Conservation (phyloP, 2,113 vertebrate genomes). For the Hippocampus guttulatus region DNA sequence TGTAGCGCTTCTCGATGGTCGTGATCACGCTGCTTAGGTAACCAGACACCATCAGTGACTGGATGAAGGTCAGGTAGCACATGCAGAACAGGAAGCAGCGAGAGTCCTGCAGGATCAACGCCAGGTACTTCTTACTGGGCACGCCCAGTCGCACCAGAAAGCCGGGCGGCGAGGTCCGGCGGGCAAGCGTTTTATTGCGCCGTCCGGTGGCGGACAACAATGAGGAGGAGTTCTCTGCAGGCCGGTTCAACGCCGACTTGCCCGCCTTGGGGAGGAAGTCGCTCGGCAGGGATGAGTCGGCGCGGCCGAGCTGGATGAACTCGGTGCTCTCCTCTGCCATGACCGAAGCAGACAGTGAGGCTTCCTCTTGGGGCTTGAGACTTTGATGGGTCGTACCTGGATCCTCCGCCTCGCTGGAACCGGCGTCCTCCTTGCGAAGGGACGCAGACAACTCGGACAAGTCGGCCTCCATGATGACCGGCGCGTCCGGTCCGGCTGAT, state of each 20-base stretch:
- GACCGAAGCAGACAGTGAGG: slow-evolving; percentile 45
- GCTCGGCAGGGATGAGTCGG: slow-evolving; percentile 40
- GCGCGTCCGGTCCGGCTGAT: not conserved
- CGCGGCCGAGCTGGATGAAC: slow-evolving; percentile 47
- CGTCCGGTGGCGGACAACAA: not conserved
- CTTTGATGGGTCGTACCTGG: slow-evolving; percentile 48
- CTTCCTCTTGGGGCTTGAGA: slow-evolving; percentile 63
- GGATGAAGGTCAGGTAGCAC: slow-evolving; percentile 74
- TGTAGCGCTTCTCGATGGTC: slow-evolving; percentile 96
- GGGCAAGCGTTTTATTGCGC: slow-evolving; percentile 27
- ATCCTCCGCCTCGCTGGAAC: slow-evolving; percentile 56
- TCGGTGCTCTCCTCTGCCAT: slow-evolving; percentile 51
- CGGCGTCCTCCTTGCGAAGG: slow-evolving; percentile 49
- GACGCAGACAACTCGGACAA: slow-evolving; percentile 58
- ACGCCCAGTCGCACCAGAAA: slow-evolving; percentile 50
- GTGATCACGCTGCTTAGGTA: slow-evolving; percentile 99
- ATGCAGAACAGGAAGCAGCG: slow-evolving; percentile 80
- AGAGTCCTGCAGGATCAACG: slow-evolving; percentile 81
- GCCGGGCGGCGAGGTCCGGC: slow-evolving; percentile 58
- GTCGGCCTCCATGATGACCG: slow-evolving; percentile 34
- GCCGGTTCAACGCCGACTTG: slow-evolving; percentile 60
- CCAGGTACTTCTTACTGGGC: slow-evolving; percentile 72
- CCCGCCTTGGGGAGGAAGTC: slow-evolving; percentile 53
- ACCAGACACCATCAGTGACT: slow-evolving; percentile 97
- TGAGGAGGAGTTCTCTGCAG: slow-evolving; percentile 34